phyloP scores from a whole-genome alignment of 2,888 invertebrate genomes.

The Lutraria lutraria region DNA sequence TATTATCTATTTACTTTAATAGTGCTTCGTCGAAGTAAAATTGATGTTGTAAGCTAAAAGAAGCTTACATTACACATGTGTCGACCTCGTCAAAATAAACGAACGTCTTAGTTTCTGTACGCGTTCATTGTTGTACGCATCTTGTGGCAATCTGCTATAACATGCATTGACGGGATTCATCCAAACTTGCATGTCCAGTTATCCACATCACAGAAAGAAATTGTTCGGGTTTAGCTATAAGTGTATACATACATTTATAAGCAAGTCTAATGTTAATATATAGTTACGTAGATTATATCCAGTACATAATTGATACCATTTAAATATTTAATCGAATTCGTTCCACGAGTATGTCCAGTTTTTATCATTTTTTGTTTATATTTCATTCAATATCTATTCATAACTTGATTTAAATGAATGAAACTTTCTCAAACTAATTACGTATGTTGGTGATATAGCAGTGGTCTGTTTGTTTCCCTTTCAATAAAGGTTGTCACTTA shows the following conservation, averaged over 20 bases:
- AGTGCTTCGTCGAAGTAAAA: too few relatives aligned
- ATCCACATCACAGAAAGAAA: too few relatives aligned
- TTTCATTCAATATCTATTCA: background rate
- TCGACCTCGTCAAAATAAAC: too few relatives aligned
- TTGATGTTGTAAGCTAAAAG: too few relatives aligned
- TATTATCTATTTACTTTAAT: too few relatives aligned
- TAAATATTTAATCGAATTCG: background rate
- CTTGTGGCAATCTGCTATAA: too few relatives aligned
- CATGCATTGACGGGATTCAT: too few relatives aligned
- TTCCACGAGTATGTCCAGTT: background rate
- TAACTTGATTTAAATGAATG: background rate
- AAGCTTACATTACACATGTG: too few relatives aligned
- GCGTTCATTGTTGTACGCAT: too few relatives aligned
- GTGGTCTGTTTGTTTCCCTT: background rate
- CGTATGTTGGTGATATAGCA: background rate
- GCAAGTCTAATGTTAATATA: background rate
- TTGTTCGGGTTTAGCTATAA: too few relatives aligned
- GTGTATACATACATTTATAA: background rate
- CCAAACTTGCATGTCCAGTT: too few relatives aligned
- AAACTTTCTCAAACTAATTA: background rate
- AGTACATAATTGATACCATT: background rate
- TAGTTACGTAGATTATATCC: slow-evolving; percentile 13
- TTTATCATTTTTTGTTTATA: background rate
- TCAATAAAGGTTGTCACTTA: slow-evolving; percentile 2
- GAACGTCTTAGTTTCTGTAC: too few relatives aligned